Conservation (phyloP, 2,888 invertebrate genomes). For the Ctenicera cuprea region DNA sequence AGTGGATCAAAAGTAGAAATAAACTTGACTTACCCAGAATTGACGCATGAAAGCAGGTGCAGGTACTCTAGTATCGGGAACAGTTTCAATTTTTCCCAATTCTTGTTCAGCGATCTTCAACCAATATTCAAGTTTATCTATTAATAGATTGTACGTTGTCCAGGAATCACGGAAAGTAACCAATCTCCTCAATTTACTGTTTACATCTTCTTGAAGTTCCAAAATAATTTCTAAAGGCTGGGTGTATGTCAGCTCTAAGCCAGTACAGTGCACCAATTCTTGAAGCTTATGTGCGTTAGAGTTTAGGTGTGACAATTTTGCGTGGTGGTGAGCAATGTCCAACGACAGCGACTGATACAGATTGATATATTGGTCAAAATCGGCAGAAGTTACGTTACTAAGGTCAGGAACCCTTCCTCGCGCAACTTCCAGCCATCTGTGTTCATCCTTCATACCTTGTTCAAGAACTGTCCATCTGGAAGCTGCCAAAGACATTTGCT, state of each 20-base stretch:
- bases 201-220: constrained; percentile 85
- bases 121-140: constrained; percentile 86
- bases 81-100: constrained; percentile 78
- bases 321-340: constrained; percentile 88
- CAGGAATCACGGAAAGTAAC: constrained; percentile 87
- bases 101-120: constrained; percentile 84
- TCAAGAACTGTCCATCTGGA: constrained; percentile 89
- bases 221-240: constrained; percentile 83
- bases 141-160: constrained; percentile 83
- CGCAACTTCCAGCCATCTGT: constrained; percentile 88
- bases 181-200: constrained; percentile 81
- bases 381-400: constrained; percentile 86
- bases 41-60: constrained; percentile 84
- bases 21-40: constrained; percentile 81
- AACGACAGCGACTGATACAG: constrained; percentile 86
- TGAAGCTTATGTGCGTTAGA: constrained; percentile 84
- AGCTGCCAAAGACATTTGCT: constrained; percentile 89
- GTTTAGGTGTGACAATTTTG: constrained; percentile 84
- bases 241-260: constrained; percentile 84
- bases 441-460: constrained; percentile 88
- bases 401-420: constrained; percentile 89
- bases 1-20: constrained; percentile 18
- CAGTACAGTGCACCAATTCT: constrained; percentile 84
- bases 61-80: constrained; percentile 77
- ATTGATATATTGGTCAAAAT: constrained; percentile 90